Conservation (phyloP, 2,113 vertebrate genomes). For the Mustelus asterias region DNA sequence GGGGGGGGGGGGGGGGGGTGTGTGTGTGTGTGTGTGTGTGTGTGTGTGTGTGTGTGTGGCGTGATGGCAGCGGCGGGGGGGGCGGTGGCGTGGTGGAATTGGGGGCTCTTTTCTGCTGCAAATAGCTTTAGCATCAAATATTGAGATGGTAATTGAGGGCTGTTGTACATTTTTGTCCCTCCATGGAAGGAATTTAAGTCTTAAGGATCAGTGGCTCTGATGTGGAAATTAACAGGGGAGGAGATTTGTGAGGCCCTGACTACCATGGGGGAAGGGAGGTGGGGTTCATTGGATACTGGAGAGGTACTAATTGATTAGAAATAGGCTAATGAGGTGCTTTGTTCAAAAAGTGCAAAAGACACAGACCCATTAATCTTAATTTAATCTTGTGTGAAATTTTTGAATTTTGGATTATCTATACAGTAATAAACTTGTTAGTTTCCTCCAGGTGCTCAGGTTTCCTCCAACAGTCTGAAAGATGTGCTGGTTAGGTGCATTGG, state of each 20-base stretch:
- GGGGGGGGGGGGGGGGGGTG: too few relatives aligned
- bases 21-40: too few relatives aligned
- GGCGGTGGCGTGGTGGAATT: too few relatives aligned
- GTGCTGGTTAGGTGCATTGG: too few relatives aligned
- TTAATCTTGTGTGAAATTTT: background rate
- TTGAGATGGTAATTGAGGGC: background rate
- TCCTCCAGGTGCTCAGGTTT: too few relatives aligned
- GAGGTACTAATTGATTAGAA: background rate
- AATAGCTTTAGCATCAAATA: background rate
- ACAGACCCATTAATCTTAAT: background rate
- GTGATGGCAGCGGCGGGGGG: too few relatives aligned
- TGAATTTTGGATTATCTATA: background rate
- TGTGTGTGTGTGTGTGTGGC: too few relatives aligned
- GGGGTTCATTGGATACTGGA: background rate
- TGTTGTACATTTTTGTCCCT: background rate
- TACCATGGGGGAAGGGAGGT: background rate
- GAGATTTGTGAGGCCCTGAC: background rate
- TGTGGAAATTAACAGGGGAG: background rate
- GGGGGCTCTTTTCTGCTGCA: background rate
- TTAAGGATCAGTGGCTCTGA: background rate
- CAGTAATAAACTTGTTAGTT: background rate
- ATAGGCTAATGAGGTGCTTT: background rate
- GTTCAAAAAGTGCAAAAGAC: background rate
- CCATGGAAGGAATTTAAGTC: background rate
- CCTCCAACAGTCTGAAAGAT: too few relatives aligned